These are phyloP conservation scores for Ascaphus truei DNA, from an alignment of 2,113 vertebrate species.

Conservation along the genomic window DNA sequence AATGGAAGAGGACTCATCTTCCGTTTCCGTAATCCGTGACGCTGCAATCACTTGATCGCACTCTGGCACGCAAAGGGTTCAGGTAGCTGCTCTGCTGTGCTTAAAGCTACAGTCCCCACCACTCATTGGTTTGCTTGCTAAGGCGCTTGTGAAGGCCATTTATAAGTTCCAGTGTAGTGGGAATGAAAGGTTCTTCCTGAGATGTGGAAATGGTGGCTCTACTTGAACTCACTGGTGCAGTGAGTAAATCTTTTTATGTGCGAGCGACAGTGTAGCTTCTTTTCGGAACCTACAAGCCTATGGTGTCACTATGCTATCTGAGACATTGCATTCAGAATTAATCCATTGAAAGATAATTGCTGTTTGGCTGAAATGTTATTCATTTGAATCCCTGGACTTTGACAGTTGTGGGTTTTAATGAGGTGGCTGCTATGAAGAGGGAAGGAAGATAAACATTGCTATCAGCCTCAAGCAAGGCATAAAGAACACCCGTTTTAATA, in stretches of 20 bases:
- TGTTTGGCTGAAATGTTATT: conserved; percentile 5
- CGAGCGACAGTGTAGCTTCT: neutral
- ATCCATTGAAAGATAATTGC: conserved; percentile 18
- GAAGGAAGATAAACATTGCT: conserved; percentile 7
- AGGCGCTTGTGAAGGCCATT: no score
- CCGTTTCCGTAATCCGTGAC: no score
- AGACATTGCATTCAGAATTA: neutral
- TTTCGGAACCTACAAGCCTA: neutral
- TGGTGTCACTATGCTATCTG: neutral
- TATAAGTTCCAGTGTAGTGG: no score
- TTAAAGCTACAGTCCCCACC: no score
- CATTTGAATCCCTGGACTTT: conserved; percentile 3
- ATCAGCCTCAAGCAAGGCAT: conserved; percentile 23
- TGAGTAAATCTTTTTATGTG: neutral
- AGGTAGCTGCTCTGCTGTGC: no score
- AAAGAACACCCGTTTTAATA: conserved; percentile 33
- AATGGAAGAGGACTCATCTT: no score
- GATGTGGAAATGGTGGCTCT: no score
- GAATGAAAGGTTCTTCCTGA: no score
- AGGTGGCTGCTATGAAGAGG: conserved; percentile 15
- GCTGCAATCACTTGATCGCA: no score
- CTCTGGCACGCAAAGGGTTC: no score
- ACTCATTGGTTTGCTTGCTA: no score
- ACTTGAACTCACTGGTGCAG: no score
- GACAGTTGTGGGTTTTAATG: conserved; percentile 27